phyloP scores from a whole-genome alignment of 2,888 invertebrate species.

The Gandaritis pyraliata region DNA sequence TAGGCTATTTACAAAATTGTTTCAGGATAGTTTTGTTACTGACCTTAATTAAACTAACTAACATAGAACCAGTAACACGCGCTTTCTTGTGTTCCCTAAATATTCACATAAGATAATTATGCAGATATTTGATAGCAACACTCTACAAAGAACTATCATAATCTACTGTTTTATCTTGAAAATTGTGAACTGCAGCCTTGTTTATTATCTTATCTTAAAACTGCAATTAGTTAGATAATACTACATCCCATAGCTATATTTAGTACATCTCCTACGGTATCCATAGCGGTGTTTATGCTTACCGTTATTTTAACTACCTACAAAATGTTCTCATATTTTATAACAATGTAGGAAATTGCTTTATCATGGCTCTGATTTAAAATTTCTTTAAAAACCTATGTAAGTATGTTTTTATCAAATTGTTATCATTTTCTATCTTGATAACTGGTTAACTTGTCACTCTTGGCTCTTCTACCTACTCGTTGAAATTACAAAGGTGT shows the following conservation, averaged over 20 bases:
- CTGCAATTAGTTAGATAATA: slow-evolving; percentile 52
- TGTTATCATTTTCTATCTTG: slow-evolving; percentile 5
- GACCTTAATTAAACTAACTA: too few species aligned
- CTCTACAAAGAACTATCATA: too few species aligned
- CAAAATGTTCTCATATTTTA: slow-evolving; percentile 31
- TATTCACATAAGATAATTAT: too few species aligned
- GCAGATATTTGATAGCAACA: too few species aligned
- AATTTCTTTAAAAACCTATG: too few species aligned
- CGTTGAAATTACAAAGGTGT: slow-evolving; percentile 36
- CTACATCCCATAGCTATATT: slow-evolving; percentile 60
- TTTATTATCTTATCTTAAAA: slow-evolving; percentile 11
- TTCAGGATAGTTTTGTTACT: too few species aligned
- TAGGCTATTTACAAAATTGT: too few species aligned
- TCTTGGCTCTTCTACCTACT: neutral
- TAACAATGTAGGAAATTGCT: neutral
- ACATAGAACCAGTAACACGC: too few species aligned
- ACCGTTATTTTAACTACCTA: slow-evolving; percentile 74
- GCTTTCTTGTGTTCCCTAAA: too few species aligned
- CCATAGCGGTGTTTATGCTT: slow-evolving; percentile 67
- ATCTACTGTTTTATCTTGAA: too few species aligned
- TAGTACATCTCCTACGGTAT: slow-evolving; percentile 73
- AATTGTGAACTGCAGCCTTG: too few species aligned
- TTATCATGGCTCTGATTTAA: neutral
- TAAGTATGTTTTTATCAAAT: neutral
- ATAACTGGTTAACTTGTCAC: slow-evolving; percentile 5